Conservation (phyloP, 2,797 vertebrate species). For the Otus scops region DNA sequence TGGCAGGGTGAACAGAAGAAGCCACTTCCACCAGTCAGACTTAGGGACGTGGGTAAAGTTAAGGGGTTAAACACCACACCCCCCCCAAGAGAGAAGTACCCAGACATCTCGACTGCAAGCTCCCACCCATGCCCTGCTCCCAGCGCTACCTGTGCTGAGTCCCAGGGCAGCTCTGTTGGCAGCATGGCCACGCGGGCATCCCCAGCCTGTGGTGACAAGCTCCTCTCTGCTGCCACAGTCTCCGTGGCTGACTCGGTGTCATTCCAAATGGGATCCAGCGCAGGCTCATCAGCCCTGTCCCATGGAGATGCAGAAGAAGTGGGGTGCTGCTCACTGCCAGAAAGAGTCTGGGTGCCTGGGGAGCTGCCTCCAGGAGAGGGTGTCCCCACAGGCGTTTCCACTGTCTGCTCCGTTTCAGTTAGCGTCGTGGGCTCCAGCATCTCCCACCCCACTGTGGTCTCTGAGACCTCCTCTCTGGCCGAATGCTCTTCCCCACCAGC, state of each 20-base stretch:
- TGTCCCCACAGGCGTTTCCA: background rate
- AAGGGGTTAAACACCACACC: background rate
- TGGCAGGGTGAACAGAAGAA: background rate
- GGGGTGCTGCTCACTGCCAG: conserved; percentile 14
- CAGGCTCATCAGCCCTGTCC: conserved; percentile 55
- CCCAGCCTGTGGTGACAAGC: conserved; percentile 41
- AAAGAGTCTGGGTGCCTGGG: background rate
- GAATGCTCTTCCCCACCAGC: conserved; percentile 29
- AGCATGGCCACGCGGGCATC: conserved; percentile 20
- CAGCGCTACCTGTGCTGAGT: conserved; percentile 79
- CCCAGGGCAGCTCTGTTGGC: conserved; percentile 73
- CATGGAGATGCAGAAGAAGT: conserved; percentile 63
- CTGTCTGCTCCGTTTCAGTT: conserved; percentile 2
- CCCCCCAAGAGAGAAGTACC: background rate
- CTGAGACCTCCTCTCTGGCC: background rate
- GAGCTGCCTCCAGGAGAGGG: background rate
- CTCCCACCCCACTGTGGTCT: background rate
- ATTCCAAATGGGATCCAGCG: background rate
- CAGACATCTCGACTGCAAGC: background rate
- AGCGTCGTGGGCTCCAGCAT: background rate
- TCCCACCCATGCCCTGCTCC: background rate
- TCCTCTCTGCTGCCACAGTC: conserved; percentile 2
- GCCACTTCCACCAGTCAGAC: background rate
- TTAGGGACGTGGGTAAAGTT: accelerated
- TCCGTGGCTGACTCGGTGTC: conserved; percentile 58